Evolutionary conservation across 2,113 vertebrate genomes (phyloP).

Genomic region (Periophthalmodon schlosseri): DNA sequence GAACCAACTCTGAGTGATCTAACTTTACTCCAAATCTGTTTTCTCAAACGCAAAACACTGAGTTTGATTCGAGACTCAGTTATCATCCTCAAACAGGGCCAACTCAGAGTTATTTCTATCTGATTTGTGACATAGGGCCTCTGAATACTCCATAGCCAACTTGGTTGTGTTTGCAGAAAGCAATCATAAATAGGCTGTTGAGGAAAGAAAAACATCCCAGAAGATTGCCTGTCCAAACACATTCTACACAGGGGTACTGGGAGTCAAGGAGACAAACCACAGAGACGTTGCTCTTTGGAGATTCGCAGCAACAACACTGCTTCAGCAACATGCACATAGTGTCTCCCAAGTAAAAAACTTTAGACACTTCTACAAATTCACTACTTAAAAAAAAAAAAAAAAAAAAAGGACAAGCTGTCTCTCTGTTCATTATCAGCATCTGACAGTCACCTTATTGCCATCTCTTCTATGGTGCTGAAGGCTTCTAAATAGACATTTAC

Average conservation of each 20-base stretch:
- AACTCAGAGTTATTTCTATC: no score
- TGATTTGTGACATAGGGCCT: no score
- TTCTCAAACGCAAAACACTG: no score
- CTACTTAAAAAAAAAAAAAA: slow-evolving; percentile 45
- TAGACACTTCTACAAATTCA: slow-evolving; percentile 27
- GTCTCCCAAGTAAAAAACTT: slow-evolving; percentile 36
- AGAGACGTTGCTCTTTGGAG: slow-evolving; percentile 48
- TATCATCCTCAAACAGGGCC: no score
- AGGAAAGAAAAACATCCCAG: slow-evolving; percentile 37
- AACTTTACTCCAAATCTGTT: no score
- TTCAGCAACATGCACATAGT: slow-evolving; percentile 23
- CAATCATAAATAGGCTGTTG: slow-evolving; percentile 26
- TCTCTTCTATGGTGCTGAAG: slow-evolving; percentile 11
- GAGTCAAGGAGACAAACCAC: slow-evolving; percentile 76
- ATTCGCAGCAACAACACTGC: slow-evolving; percentile 43
- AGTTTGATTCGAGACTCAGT: no score
- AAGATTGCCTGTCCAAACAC: slow-evolving; percentile 65
- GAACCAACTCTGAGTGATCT: no score
- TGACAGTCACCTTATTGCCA: slow-evolving; percentile 46
- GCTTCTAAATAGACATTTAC: no score
- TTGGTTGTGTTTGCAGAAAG: slow-evolving; percentile 48
- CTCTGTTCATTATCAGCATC: slow-evolving; percentile 51
- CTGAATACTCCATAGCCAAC: slow-evolving; percentile 16
- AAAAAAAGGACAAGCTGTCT: slow-evolving; percentile 9
- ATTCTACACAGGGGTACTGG: slow-evolving; percentile 63